Percentiles rank a stretch among this genome's conserved stretches.
Conservation (phyloP, 1,140 invertebrate species). For the Probaryconus sp. region DNA sequence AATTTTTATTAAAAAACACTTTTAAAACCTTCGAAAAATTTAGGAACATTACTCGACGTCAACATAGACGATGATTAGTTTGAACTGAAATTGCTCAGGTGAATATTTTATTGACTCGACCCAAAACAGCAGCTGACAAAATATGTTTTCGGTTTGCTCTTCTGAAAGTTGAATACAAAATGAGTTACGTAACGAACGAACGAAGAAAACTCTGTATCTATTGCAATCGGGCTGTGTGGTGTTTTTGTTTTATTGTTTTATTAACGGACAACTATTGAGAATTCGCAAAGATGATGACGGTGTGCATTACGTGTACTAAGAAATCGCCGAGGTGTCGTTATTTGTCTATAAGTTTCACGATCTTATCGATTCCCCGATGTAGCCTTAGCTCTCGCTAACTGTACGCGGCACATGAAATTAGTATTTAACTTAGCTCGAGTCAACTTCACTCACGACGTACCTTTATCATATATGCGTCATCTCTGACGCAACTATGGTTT, state of each 20-base stretch:
- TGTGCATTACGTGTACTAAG: not conserved
- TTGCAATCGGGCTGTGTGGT: no score
- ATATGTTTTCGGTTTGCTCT: conserved; percentile 20
- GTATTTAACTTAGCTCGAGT: conserved; percentile 9
- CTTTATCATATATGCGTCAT: conserved; percentile 27
- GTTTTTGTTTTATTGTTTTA: not conserved
- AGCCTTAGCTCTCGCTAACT: not conserved
- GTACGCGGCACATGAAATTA: not conserved
- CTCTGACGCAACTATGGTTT: conserved; percentile 17
- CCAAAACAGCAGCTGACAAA: conserved; percentile 38
- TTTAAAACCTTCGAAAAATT: no score
- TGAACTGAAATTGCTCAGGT: no score
- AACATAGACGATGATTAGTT: no score
- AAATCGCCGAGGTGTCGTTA: conserved; percentile 9
- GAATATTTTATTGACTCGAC: conserved; percentile 26
- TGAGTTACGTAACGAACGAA: conserved; percentile 6
- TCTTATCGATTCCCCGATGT: conserved; percentile 24
- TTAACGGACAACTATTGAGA: not conserved
- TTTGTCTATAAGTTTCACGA: conserved; percentile 13
- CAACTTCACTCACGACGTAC: conserved; percentile 7
- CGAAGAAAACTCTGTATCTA: no score
- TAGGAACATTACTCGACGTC: no score
- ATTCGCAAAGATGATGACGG: not conserved
- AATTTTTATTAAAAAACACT: no score
- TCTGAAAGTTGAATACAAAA: not conserved